Conservation (phyloP, 2,797 vertebrate genomes). For the Leptatherina wallacei region DNA sequence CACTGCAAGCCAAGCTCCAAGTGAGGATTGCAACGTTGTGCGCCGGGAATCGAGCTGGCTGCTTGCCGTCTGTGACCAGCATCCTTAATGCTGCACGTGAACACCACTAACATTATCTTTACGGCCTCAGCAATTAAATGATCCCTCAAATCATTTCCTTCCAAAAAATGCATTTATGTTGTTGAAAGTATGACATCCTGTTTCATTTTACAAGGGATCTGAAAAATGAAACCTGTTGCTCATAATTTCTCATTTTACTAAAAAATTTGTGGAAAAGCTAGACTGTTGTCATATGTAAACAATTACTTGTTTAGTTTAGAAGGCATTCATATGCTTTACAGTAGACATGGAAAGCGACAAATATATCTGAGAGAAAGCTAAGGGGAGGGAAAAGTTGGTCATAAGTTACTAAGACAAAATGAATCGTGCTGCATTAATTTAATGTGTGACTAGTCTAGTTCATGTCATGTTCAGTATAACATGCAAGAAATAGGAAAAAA, state of each 20-base stretch:
- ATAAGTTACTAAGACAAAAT: constrained; percentile 6
- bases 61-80: constrained; percentile 66
- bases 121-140: constrained; percentile 23
- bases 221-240: constrained; percentile 6
- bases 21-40: constrained; percentile 61
- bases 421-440: not conserved
- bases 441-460: not conserved
- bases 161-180: not conserved
- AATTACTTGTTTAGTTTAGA: constrained; percentile 6
- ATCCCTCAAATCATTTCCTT: constrained; percentile 21
- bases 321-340: not conserved
- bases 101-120: constrained; percentile 34
- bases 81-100: constrained; percentile 63
- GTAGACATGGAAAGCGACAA: not conserved
- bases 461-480: not conserved
- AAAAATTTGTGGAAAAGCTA: constrained; percentile 13
- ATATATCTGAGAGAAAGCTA: not conserved
- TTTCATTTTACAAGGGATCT: not conserved
- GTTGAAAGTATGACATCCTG: not conserved
- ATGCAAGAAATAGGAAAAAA: constrained; percentile 1
- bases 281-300: not conserved
- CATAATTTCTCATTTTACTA: not conserved
- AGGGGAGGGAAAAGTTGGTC: not conserved
- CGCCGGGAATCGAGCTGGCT: constrained; percentile 59
- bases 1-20: constrained; percentile 75